These are phyloP conservation scores for Cheilosia impressa DNA, from an alignment of 2,888 invertebrate genomes.

Conservation along the genomic window DNA sequence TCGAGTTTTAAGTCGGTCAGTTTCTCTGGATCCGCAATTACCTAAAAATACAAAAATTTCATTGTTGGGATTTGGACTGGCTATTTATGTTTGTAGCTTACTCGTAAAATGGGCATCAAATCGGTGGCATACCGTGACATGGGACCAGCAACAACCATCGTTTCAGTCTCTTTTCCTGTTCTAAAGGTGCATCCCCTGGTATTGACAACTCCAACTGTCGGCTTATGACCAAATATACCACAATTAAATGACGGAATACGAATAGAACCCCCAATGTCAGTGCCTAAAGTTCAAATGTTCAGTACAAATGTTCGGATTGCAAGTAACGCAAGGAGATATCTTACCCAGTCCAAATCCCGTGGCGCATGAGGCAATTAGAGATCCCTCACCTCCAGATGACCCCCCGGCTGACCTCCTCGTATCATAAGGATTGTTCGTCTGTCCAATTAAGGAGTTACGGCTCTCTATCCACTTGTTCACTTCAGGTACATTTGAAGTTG, in stretches of 20 bases:
- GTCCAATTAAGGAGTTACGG: conserved; percentile 93
- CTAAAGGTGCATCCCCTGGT: conserved; percentile 88
- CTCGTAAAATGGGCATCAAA: conserved; percentile 90
- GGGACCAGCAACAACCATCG: conserved; percentile 94
- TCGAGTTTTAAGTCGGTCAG: conserved; percentile 86
- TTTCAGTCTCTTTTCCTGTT: conserved; percentile 87
- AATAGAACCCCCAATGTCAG: conserved; percentile 98
- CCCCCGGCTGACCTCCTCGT: conserved; percentile 93
- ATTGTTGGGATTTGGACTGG: too few species aligned
- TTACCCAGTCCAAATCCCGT: conserved; percentile 92
- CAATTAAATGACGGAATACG: conserved; percentile 94
- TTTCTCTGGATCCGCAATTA: conserved; percentile 84
- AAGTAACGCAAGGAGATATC: conserved; percentile 52
- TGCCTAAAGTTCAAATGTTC: conserved; percentile 83
- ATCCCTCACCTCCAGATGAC: conserved; percentile 95
- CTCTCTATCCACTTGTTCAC: conserved; percentile 96
- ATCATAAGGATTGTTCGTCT: conserved; percentile 96
- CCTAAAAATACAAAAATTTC: conserved; percentile 45
- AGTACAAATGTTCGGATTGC: too few species aligned
- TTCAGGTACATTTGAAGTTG: conserved; percentile 96
- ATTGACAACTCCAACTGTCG: conserved; percentile 86
- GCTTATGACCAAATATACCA: conserved; percentile 93
- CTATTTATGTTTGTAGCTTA: conserved; percentile 81
- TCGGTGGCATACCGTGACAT: conserved; percentile 91
- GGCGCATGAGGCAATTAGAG: conserved; percentile 90